phyloP scores from a whole-genome alignment of 2,888 invertebrate genomes.

The Drosophila fungiperda region DNA sequence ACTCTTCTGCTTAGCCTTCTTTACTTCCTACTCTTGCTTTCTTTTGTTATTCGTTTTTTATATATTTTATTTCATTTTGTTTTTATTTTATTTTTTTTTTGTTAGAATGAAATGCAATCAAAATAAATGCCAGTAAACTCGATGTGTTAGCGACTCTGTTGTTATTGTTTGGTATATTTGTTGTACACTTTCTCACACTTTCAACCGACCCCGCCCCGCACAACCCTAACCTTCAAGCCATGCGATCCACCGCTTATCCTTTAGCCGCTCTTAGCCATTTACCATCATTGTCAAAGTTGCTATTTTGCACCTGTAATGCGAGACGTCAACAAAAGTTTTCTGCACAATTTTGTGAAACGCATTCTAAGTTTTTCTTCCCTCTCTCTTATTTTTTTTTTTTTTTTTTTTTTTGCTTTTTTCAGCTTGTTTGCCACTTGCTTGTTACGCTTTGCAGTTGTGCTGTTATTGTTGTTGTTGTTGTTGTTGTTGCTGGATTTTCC shows the following conservation, averaged over 20 bases:
- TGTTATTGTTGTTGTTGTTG: conserved; percentile 7
- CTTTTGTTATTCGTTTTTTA: not conserved
- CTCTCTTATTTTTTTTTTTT: not conserved
- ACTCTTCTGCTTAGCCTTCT: not conserved
- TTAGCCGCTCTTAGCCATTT: conserved; percentile 6
- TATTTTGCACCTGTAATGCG: conserved; percentile 64
- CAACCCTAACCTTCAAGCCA: not conserved
- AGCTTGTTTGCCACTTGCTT: conserved; percentile 6
- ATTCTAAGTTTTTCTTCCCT: conserved; percentile 25
- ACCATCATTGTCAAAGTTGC: conserved; percentile 31
- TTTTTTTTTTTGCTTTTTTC: not conserved
- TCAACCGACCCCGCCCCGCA: not conserved
- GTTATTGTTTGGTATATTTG: not conserved
- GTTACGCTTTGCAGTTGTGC: conserved; percentile 22
- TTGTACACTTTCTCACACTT: not conserved
- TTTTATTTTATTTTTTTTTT: not conserved
- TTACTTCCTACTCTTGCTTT: not conserved
- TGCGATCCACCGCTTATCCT: not conserved
- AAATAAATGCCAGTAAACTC: conserved; percentile 55
- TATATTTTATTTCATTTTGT: not conserved
- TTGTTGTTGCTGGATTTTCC: conserved; percentile 6
- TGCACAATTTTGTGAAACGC: conserved; percentile 62
- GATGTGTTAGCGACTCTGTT: conserved; percentile 20
- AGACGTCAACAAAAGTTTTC: conserved; percentile 65
- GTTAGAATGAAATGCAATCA: conserved; percentile 53